Percentiles rank a stretch among this genome's conserved stretches.
phyloP scores from a whole-genome alignment of 1,140 invertebrate species.

The Lordiphosa mommai region DNA sequence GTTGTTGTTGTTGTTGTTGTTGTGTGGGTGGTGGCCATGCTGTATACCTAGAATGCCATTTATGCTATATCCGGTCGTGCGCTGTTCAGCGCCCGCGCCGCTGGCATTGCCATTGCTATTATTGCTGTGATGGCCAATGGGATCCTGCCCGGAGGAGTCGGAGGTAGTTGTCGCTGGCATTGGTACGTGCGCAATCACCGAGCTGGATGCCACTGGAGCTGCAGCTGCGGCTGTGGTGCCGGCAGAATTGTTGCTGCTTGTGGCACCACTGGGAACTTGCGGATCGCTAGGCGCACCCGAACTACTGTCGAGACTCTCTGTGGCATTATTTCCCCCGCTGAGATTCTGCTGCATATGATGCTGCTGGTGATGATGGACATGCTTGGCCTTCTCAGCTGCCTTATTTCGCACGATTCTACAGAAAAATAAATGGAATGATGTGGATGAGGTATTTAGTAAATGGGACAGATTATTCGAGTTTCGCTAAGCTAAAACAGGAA shows the following conservation, averaged over 20 bases:
- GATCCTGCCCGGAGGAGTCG: constrained; percentile 23
- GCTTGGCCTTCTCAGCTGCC: constrained; percentile 96
- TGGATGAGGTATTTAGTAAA: no score
- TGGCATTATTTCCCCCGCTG: constrained; percentile 68
- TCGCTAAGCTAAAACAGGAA: no score
- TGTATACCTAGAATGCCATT: constrained; percentile 96
- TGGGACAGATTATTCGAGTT: no score
- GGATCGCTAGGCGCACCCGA: constrained; percentile 46
- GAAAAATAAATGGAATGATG: background rate
- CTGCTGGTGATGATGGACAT: constrained; percentile 88
- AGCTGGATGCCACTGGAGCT: constrained; percentile 43
- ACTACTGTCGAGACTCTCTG: constrained; percentile 75
- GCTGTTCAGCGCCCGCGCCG: constrained; percentile 71
- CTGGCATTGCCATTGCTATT: constrained; percentile 39
- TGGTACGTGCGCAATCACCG: constrained; percentile 85
- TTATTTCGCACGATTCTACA: constrained; percentile 96
- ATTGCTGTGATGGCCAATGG: constrained; percentile 78
- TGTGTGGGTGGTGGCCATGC: constrained; percentile 80
- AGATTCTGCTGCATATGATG: constrained; percentile 57
- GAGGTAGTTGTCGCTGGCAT: constrained; percentile 70
- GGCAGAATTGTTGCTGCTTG: constrained; percentile 22
- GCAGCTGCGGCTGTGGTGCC: constrained; percentile 42
- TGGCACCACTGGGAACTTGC: constrained; percentile 14
- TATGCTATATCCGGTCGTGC: constrained; percentile 90
- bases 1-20: constrained; percentile 80